Evolutionary conservation across 2,888 invertebrate species (phyloP), one percentile per base, ranked within the genome.

Genomic region (Limnephilus rhombicus): DNA sequence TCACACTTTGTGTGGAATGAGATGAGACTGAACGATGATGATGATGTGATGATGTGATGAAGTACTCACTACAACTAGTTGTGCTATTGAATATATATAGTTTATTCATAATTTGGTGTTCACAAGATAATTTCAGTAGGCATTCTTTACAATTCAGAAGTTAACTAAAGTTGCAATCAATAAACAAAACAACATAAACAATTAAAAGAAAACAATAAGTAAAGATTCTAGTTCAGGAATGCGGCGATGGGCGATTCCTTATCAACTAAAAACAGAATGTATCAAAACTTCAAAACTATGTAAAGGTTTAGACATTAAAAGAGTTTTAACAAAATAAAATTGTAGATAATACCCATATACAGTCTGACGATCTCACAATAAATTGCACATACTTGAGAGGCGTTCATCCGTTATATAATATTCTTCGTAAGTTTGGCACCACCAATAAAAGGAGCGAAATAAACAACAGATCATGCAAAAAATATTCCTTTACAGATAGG

Each of bases 341-440:
- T 85, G n/a, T 29, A 90, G 68, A 80, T 80, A 29, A 80, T 89
- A 80, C 88, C 85, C 83, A 83, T 37, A 92, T 90, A 91, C 92
- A 90, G 89, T 92, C 90, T 45, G 87, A 90, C 92, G 90, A 85
- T 93, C 92, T 92, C 92, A 91, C 91, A 89, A 82, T 90, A 34
- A 91, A 93, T 93, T 93, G 93, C 93, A 93, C 93, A 80, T 93
- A 85, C 31, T 89, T 80, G 41, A 89, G 83, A 90, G 89, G 85
- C 90, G 34, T 87, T 85, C 49, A 68, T 86, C 86, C 49, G 80
- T 81, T 53, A 37, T 29, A 83, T 13, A 90, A 90, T 37, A 41
- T 29, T n/a, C 41, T 91, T 86, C 53, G 37, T 34, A 87, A 53
- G 83, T 93, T 93, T 93, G 92, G 91, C 93, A 93, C 93, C 92